phyloP scores from a whole-genome alignment of 1,140 invertebrate genomes.

The Dermatophagoides farinae region DNA sequence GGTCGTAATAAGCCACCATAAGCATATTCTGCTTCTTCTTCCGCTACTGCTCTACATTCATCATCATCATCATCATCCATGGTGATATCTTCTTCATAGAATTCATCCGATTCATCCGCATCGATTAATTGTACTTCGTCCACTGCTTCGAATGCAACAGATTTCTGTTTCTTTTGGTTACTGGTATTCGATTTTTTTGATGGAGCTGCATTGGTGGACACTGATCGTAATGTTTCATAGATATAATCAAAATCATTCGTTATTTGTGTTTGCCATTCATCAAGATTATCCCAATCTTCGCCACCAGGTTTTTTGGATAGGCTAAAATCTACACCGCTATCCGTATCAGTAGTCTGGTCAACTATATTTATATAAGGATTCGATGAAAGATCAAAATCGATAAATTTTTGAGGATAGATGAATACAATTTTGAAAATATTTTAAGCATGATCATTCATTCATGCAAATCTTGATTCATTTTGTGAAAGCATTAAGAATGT shows the following conservation, averaged over 20 bases:
- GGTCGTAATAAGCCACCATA: slow-evolving; percentile 1
- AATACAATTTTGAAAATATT: too few relatives aligned
- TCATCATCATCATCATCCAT: neutral
- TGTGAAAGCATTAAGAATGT: too few relatives aligned
- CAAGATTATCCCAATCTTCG: neutral
- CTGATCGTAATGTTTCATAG: slow-evolving; percentile 4
- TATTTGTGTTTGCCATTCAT: slow-evolving; percentile 14
- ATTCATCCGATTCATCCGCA: neutral
- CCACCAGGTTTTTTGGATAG: neutral
- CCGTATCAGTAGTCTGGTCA: too few relatives aligned
- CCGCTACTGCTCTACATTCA: too few relatives aligned
- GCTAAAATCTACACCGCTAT: too few relatives aligned
- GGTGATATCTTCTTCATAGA: neutral
- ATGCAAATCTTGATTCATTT: too few relatives aligned
- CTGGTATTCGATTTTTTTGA: neutral
- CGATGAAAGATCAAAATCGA: too few relatives aligned
- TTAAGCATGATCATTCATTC: too few relatives aligned
- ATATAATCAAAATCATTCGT: slow-evolving; percentile 12
- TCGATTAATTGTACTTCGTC: slow-evolving; percentile 2
- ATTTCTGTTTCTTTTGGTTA: slow-evolving; percentile 2
- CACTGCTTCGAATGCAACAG: neutral
- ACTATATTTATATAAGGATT: too few relatives aligned
- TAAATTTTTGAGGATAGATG: too few relatives aligned
- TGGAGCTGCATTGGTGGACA: neutral
- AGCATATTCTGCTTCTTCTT: neutral